Conservation (phyloP, 2,888 invertebrate genomes). For the Agonopterix alstromeriana region DNA sequence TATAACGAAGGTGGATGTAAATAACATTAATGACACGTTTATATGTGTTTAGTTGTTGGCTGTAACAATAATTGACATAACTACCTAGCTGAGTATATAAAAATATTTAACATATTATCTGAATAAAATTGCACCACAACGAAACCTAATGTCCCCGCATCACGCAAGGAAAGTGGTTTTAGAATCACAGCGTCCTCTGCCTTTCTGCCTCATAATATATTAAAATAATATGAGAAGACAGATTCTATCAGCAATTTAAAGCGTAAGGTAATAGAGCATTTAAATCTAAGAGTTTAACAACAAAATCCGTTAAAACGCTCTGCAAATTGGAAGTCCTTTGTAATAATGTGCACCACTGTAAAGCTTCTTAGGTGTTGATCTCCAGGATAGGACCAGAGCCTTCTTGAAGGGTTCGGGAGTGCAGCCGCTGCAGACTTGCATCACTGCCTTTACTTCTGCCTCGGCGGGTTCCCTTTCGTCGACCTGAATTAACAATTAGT, state of each 20-base stretch:
- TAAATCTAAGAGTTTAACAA: no score
- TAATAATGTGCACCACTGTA: constrained; percentile 83
- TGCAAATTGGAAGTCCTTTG: constrained; percentile 81
- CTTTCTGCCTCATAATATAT: background rate
- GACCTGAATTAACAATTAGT: constrained; percentile 34
- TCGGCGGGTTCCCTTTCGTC: constrained; percentile 90
- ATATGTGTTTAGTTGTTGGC: no score
- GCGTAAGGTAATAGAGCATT: no score
- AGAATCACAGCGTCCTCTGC: constrained; percentile 3
- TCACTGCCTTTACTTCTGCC: constrained; percentile 87
- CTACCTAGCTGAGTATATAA: background rate
- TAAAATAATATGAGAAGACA: no score
- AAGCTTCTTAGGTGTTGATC: constrained; percentile 81
- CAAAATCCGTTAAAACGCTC: constrained; percentile 56
- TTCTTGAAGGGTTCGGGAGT: constrained; percentile 87
- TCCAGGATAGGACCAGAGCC: constrained; percentile 87
- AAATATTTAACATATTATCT: no score
- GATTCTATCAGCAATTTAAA: no score
- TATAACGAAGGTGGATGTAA: no score
- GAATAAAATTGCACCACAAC: no score
- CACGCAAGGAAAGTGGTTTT: constrained; percentile 4
- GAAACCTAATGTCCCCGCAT: no score
- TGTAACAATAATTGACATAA: no score
- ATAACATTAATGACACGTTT: no score
- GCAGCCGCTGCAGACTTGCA: constrained; percentile 87